Conservation (phyloP, 2,113 vertebrate genomes). For the Aegotheles bennettii region DNA sequence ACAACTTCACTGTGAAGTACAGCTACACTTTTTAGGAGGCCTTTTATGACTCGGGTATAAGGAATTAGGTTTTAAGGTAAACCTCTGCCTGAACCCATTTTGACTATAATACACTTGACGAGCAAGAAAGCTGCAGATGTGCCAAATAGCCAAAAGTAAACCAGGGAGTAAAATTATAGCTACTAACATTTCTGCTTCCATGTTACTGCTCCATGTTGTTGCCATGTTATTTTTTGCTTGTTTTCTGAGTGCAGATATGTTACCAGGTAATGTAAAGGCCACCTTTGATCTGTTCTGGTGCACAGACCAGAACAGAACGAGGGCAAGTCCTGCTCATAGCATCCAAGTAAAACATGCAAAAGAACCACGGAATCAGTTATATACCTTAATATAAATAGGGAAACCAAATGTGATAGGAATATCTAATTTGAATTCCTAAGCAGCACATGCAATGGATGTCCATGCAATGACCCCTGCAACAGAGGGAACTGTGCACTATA, state of each 20-base stretch:
- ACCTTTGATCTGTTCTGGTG: neutral
- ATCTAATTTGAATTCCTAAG: neutral
- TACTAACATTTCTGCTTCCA: neutral
- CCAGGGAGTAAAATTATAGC: neutral
- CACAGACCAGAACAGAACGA: neutral
- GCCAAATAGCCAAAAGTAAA: neutral
- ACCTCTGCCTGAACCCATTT: neutral
- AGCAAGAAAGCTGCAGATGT: neutral
- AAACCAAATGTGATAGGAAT: neutral
- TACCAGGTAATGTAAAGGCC: neutral
- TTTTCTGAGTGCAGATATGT: neutral
- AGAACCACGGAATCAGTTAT: neutral
- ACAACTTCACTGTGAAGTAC: neutral
- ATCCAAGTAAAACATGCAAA: neutral
- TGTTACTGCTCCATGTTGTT: neutral
- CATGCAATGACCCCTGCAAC: rapidly evolving
- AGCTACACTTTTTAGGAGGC: neutral
- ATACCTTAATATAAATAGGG: neutral
- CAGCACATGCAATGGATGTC: rapidly evolving
- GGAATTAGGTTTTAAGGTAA: neutral
- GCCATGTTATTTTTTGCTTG: neutral
- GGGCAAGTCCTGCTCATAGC: neutral
- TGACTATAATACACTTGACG: neutral
- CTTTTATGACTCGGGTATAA: neutral
- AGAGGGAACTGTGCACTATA: neutral